Base-by-base conservation (phyloP, 2,888 invertebrate species). In the Catocala sponsa region DNA sequence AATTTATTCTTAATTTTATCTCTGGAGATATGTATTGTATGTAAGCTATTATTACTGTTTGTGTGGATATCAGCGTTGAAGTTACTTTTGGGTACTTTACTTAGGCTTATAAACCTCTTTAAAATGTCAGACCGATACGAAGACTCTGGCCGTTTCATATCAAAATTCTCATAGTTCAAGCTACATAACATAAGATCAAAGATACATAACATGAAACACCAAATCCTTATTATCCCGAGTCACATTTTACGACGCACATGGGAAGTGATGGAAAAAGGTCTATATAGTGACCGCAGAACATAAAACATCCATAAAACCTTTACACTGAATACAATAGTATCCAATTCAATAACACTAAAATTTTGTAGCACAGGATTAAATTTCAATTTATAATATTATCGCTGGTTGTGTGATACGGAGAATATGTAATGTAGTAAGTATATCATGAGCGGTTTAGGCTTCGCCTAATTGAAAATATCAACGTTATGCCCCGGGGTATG, bases 311-410 rank as follows among this genome's bases (percentile, higher is more conserved):
- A 53, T 62, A 57, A 62, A 63, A 63, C 53, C 58, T 54, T 63
- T 57, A 54, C 50, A 54, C 58, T 63, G 51, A 50, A 54, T 57
- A 62, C 53, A 57, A 62, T 53, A 53, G 42, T 57, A 53, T 53
- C 49, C 53, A 62, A 62, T 62, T 62, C 62, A 53, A 61, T 52
- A 57, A 62, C 44, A 62, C 13, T 62, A 55, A 56, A 56, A 62
- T 62, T 62, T 53, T 62, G 56, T 57, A 12, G 53, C 43, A 10
- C 44, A 25, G 44, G 56, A 62, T 62, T 56, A 56, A 56, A 56
- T 56, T 62, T 62, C 53, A 56, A 56, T 62, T 48, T 56, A 52
- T 56, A 50, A 43, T 56, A 55, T 60, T 55, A 51, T 44, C 13
- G 12, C 44, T 38, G 11, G 43, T 10, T 12, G 44, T 12, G 13